These are phyloP conservation scores for Melitaea athalia DNA, from an alignment of 2,888 invertebrate genomes.

Conservation along the genomic window DNA sequence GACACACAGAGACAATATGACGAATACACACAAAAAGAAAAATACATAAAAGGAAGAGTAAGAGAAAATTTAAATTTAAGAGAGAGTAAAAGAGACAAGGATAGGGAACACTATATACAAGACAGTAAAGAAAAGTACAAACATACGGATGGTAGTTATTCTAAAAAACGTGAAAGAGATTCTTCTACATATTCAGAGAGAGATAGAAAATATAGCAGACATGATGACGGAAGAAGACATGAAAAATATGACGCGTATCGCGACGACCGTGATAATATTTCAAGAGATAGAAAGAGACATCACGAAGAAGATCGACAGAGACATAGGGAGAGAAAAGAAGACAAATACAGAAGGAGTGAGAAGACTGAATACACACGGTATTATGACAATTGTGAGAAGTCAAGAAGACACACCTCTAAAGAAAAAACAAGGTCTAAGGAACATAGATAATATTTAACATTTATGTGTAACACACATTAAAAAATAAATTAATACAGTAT, in stretches of 20 bases:
- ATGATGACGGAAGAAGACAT: conserved; percentile 20
- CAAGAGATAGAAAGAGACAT: conserved; percentile 9
- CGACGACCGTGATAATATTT: neutral
- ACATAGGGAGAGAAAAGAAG: conserved; percentile 18
- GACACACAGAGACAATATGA: neutral
- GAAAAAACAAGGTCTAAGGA: conserved; percentile 6
- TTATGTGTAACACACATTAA: neutral
- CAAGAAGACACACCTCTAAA: neutral
- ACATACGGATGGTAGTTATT: neutral
- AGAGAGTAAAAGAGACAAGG: neutral
- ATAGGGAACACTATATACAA: neutral
- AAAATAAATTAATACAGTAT: neutral
- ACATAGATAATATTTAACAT: neutral
- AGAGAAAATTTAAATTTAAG: neutral
- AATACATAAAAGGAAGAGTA: neutral
- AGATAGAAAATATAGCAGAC: conserved; percentile 15
- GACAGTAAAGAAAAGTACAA: neutral
- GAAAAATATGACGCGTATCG: conserved; percentile 6
- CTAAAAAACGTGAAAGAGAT: conserved; percentile 3
- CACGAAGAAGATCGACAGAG: conserved; percentile 9
- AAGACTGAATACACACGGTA: neutral
- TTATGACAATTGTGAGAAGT: conserved; percentile 12
- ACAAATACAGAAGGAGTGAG: conserved; percentile 15
- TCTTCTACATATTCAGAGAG: conserved; percentile 2
- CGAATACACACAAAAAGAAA: neutral